Evolutionary conservation across 2,888 invertebrate species (phyloP).

Genomic region (Crematogaster levior): DNA sequence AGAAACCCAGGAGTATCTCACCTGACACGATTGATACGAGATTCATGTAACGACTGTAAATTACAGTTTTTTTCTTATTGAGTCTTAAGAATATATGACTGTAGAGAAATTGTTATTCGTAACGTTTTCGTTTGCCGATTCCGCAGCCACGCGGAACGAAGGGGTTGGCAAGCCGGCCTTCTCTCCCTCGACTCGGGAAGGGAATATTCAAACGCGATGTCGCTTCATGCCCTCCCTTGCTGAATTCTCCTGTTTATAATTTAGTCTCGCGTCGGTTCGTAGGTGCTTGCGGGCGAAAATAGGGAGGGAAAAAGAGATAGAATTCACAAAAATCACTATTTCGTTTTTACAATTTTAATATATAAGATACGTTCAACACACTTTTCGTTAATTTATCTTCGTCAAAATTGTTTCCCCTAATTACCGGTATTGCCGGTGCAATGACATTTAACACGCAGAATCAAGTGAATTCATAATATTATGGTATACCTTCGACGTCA

Average conservation of each 20-base stretch:
- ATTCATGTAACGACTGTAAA: not conserved
- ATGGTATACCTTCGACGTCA: not conserved
- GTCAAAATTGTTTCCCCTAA: conserved; percentile 3
- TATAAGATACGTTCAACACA: not conserved
- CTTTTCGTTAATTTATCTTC: conserved; percentile 20
- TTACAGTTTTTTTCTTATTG: not conserved
- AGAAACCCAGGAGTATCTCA: not conserved
- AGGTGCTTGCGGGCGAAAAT: conserved; percentile 42
- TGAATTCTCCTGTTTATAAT: conserved; percentile 62
- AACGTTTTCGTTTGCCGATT: conserved; percentile 53
- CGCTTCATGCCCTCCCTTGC: conserved; percentile 34
- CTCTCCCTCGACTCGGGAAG: conserved; percentile 45
- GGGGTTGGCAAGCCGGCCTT: conserved; percentile 54
- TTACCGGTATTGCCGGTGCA: not conserved
- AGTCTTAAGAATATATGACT: not conserved
- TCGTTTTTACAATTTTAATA: not conserved
- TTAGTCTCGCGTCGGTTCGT: conserved; percentile 55
- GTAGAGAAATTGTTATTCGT: conserved; percentile 41
- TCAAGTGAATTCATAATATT: not conserved
- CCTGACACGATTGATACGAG: not conserved
- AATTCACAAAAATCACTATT: conserved; percentile 19
- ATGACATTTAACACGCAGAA: conserved; percentile 1
- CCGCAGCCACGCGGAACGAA: conserved; percentile 53
- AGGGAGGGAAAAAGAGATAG: not conserved
- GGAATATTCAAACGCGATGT: conserved; percentile 52